Conservation (phyloP, 2,888 invertebrate species). For the Margaritifera margaritifera region DNA sequence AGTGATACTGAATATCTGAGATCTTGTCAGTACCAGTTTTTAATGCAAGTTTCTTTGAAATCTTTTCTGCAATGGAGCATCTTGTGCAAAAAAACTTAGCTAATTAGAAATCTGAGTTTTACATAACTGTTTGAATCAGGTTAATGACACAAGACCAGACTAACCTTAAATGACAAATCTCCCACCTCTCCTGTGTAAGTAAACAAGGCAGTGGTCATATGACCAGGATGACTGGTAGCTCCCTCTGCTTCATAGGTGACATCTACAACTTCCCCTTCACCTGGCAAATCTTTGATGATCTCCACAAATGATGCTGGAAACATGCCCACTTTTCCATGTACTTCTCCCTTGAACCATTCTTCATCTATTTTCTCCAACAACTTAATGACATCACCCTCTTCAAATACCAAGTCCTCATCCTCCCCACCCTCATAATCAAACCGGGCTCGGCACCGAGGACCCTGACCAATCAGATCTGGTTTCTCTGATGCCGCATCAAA, state of each 20-base stretch:
- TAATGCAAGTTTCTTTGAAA: too few species aligned
- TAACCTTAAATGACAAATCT: conserved; percentile 59
- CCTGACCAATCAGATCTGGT: conserved; percentile 37
- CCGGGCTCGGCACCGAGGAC: conserved; percentile 64
- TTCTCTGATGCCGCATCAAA: conserved; percentile 33
- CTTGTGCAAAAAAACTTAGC: too few species aligned
- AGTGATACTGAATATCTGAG: too few species aligned
- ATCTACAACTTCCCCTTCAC: conserved; percentile 5
- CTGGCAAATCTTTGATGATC: conserved; percentile 58
- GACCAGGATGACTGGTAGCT: conserved; percentile 5
- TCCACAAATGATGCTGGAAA: conserved; percentile 74
- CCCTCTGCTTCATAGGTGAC: conserved; percentile 3
- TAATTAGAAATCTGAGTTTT: background rate
- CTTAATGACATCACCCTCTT: conserved; percentile 62
- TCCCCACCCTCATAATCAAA: conserved; percentile 68
- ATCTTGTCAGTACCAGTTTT: too few species aligned
- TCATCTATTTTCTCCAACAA: conserved; percentile 51
- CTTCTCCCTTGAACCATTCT: conserved; percentile 67
- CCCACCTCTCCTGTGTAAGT: conserved; percentile 55
- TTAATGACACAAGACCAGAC: background rate
- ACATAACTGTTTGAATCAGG: background rate
- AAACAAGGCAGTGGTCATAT: conserved; percentile 43
- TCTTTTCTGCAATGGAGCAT: too few species aligned
- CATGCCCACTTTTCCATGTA: conserved; percentile 63
- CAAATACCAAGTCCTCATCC: conserved; percentile 57